Conservation (phyloP, 2,888 invertebrate genomes). For the Phymatocera aterrima region DNA sequence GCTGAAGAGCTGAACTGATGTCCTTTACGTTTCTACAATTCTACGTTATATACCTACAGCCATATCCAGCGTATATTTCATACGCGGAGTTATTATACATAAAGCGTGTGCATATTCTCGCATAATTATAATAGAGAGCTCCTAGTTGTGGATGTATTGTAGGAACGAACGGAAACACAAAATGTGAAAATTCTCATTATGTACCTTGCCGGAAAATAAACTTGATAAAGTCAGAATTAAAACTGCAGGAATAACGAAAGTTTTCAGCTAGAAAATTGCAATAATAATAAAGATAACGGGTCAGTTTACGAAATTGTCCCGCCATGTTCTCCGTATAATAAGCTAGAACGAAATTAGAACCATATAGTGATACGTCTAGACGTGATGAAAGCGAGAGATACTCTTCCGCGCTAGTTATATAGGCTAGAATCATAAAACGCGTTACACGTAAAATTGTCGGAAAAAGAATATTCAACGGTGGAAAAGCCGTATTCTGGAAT, state of each 20-base stretch:
- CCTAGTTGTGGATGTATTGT: not conserved
- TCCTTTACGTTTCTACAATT: not conserved
- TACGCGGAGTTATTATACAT: not conserved
- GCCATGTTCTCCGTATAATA: not conserved
- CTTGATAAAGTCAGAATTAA: slow-evolving; percentile 18
- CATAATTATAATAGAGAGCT: not conserved
- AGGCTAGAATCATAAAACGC: too few species aligned
- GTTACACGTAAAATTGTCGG: not conserved
- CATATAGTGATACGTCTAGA: slow-evolving; percentile 23
- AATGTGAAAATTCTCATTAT: slow-evolving; percentile 19
- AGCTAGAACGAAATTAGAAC: not conserved
- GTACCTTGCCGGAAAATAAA: slow-evolving; percentile 10
- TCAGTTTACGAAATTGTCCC: slow-evolving; percentile 5
- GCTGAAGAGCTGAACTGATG: not conserved
- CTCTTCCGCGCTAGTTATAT: not conserved
- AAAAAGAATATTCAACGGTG: not conserved
- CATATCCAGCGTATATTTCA: not conserved
- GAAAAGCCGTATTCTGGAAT: not conserved
- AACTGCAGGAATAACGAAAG: not conserved
- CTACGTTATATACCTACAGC: too few species aligned
- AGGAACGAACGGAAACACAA: not conserved
- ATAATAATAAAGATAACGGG: slow-evolving; percentile 27
- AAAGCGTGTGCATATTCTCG: not conserved
- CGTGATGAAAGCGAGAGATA: slow-evolving; percentile 3
- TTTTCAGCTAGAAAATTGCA: slow-evolving; percentile 3